Evolutionary conservation across 2,797 vertebrate genomes (phyloP), one percentile per base, ranked within the genome.

Genomic region (Chloroceryle inda): DNA sequence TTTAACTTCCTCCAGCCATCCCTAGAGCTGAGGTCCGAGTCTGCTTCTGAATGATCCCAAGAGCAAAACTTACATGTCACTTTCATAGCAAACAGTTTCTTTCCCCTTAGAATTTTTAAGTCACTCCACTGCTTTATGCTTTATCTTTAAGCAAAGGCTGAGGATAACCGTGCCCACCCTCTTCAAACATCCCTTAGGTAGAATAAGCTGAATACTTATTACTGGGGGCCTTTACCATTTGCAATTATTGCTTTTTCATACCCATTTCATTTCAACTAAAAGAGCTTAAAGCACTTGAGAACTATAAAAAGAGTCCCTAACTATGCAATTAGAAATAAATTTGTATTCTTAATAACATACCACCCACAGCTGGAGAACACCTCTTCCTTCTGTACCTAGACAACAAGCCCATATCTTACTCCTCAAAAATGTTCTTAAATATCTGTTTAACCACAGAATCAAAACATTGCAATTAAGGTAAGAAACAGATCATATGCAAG

Each of bases 401-500:
- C 21, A 33, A 45, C 18, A 73, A 93, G 19, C 72, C 66, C 10
- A 0, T 81, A 91, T 33, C 64, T 58, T 82, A 76, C 18, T 88
- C 66, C 23, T 84, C 53, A 90, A 95, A 85, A 23, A 58, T 77
- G 61, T 80, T 81, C 72, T 89, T 74, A 83, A 88, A 18, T 58
- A 81, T 40, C 71, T 86, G 52, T 76, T 95, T 91, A 94, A 89
- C 33, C 33, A 84, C 31, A 61, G 55, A 49, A 82, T n/a, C 55
- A 84, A 88, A 95, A 82, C 56, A 94, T 58, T 90, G 63, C 52
- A 88, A 56, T 88, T 91, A 87, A 86, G 29, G 31, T n/a, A 83
- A 81, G 79, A 94, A 95, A 89, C 55, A 92, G 75, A 95, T 91
- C 69, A 84, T 89, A 87, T 22, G 33, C 64, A 95, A 92, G 61